Percentiles rank a stretch among this genome's conserved stretches.
phyloP scores from a whole-genome alignment of 2,888 invertebrate genomes.

The Latheticus oryzae region DNA sequence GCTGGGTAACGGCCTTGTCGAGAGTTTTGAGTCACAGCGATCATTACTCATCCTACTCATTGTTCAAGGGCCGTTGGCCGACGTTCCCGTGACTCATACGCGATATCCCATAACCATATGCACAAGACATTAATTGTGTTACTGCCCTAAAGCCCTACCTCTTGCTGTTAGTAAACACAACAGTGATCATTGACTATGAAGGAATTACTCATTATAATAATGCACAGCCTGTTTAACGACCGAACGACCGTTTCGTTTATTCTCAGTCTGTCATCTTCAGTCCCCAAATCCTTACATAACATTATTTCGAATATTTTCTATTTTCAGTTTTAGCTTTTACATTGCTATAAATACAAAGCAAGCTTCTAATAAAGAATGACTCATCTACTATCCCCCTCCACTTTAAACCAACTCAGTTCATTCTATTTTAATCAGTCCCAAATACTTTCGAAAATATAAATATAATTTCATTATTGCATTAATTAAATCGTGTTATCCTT shows the following conservation, averaged over 20 bases:
- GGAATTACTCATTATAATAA: slow-evolving; percentile 23
- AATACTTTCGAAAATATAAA: slow-evolving; percentile 34
- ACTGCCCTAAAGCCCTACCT: slow-evolving; percentile 34
- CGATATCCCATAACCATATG: slow-evolving; percentile 44
- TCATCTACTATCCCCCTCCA: slow-evolving; percentile 39
- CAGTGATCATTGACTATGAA: slow-evolving; percentile 10
- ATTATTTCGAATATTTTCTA: slow-evolving; percentile 18
- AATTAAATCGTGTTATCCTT: slow-evolving; percentile 19
- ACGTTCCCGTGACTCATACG: slow-evolving; percentile 51
- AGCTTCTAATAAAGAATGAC: slow-evolving; percentile 41
- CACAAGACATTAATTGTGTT: slow-evolving; percentile 38
- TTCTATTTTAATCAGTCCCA: slow-evolving; percentile 33
- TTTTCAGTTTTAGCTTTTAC: slow-evolving; percentile 19
- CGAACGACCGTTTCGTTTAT: slow-evolving; percentile 3
- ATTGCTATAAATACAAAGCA: slow-evolving; percentile 29
- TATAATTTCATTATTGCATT: slow-evolving; percentile 22
- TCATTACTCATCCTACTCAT: slow-evolving; percentile 63
- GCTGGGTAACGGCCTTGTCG: slow-evolving; percentile 62
- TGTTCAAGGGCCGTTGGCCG: slow-evolving; percentile 62
- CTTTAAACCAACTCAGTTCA: slow-evolving; percentile 11
- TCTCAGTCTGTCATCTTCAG: not conserved
- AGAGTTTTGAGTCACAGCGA: slow-evolving; percentile 61
- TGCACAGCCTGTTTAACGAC: slow-evolving; percentile 8
- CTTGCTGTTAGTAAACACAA: slow-evolving; percentile 35
- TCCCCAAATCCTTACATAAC: slow-evolving; percentile 21